A percentile compares a stretch with the other conserved stretches of the same genome.
Evolutionary conservation across 2,113 vertebrate genomes (phyloP).

Genomic region (Scalopus aquaticus): DNA sequence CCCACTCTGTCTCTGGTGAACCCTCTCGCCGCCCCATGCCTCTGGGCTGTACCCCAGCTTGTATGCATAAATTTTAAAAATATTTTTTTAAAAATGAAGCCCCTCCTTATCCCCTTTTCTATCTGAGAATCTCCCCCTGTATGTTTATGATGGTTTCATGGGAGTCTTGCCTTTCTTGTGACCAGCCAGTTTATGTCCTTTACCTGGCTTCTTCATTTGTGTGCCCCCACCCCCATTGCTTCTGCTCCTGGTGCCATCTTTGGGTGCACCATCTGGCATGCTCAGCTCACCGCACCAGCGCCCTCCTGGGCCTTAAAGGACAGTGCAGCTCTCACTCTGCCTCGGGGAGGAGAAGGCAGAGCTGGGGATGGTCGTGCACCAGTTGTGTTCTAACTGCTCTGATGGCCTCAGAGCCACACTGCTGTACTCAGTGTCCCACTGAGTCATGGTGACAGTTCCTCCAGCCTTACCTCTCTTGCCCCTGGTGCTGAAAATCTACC

Average conservation of each 20-base stretch:
- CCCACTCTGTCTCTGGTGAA: too few species aligned
- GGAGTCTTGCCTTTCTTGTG: not conserved
- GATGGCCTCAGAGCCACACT: not conserved
- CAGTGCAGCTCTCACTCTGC: not conserved
- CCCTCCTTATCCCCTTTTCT: not conserved
- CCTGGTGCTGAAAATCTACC: not conserved
- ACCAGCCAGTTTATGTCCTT: too few species aligned
- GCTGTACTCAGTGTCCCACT: not conserved
- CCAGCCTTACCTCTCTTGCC: not conserved
- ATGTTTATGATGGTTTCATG: not conserved
- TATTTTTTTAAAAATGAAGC: not conserved
- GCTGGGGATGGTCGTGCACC: not conserved
- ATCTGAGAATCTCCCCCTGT: not conserved
- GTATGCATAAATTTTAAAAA: too few species aligned
- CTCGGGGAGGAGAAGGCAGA: not conserved
- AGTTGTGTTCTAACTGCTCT: not conserved
- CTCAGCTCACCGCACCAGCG: not conserved
- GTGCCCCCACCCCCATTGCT: not conserved
- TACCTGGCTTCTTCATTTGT: not conserved
- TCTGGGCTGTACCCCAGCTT: too few species aligned
- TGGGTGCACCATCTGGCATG: too few species aligned
- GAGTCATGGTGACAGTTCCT: not conserved
- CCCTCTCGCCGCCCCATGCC: too few species aligned
- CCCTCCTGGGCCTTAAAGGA: not conserved
- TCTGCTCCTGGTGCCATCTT: not conserved